phyloP scores from a whole-genome alignment of 2,888 invertebrate genomes.

The Elgonia sp. region DNA sequence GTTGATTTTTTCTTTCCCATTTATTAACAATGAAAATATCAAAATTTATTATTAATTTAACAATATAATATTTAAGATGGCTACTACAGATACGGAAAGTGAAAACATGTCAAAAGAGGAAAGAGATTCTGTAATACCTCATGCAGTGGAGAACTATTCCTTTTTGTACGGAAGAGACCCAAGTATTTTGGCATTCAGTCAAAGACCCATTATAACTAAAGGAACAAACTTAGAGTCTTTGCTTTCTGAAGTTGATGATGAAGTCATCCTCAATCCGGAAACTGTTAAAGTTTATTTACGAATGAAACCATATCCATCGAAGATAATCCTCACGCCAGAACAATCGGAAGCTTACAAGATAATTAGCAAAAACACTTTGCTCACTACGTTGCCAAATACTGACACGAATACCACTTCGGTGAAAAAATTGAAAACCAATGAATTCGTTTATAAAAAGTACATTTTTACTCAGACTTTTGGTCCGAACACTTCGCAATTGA shows the following conservation, averaged over 20 bases:
- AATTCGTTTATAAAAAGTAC: slow-evolving; percentile 82
- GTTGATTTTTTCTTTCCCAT: no score
- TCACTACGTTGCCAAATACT: slow-evolving; percentile 86
- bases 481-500: slow-evolving; percentile 85
- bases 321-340: neutral
- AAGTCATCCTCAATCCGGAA: neutral
- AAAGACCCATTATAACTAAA: slow-evolving; percentile 26
- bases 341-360: slow-evolving; percentile 85
- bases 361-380: slow-evolving; percentile 87
- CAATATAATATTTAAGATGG: neutral
- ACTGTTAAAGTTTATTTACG: slow-evolving; percentile 63
- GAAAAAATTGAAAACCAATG: slow-evolving; percentile 80
- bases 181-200: slow-evolving; percentile 43
- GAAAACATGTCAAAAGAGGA: neutral
- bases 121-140: neutral
- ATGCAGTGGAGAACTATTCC: slow-evolving; percentile 6
- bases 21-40: no score
- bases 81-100: neutral
- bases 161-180: slow-evolving; percentile 45
- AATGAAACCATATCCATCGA: slow-evolving; percentile 55
- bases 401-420: slow-evolving; percentile 79
- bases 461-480: slow-evolving; percentile 85
- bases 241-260: slow-evolving; percentile 20
- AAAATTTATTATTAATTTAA: no score
- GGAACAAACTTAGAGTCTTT: slow-evolving; percentile 26